These are phyloP conservation scores for Mixornis gularis DNA, from an alignment of 2,113 vertebrate genomes.

Conservation along the genomic window DNA sequence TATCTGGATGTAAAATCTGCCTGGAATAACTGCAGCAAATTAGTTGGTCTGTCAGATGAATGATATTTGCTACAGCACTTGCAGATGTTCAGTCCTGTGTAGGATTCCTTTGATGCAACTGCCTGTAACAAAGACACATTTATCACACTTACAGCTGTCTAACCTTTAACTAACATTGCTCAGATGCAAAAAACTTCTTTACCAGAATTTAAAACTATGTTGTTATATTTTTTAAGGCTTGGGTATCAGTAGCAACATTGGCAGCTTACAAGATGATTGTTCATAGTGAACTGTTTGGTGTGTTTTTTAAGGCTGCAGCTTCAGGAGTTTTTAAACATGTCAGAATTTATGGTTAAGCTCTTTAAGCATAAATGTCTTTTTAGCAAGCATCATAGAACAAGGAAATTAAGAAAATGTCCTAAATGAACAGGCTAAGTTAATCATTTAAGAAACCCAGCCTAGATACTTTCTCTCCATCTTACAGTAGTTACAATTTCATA, in stretches of 20 bases:
- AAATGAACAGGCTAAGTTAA: not conserved
- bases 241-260: not conserved
- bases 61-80: slow-evolving; percentile 18
- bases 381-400: not conserved
- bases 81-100: slow-evolving; percentile 53
- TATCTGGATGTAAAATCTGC: slow-evolving; percentile 63
- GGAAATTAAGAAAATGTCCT: not conserved
- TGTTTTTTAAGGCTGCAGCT: not conserved
- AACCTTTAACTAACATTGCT: slow-evolving; percentile 61
- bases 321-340: not conserved
- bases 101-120: slow-evolving; percentile 57
- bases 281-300: not conserved
- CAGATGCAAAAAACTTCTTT: not conserved
- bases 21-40: slow-evolving; percentile 57
- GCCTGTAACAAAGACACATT: slow-evolving; percentile 58
- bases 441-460: not conserved
- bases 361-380: not conserved
- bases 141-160: slow-evolving; percentile 59
- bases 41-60: slow-evolving; percentile 54
- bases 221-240: slow-evolving; percentile 1
- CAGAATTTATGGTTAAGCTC: not conserved
- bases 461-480: not conserved
- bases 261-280: not conserved
- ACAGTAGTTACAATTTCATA: not conserved
- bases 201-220: slow-evolving; percentile 6